Percentiles rank a stretch among this genome's conserved stretches.
These are phyloP conservation scores for Neotoma lepida DNA, from an alignment of 2,113 vertebrate genomes.

Conservation along the genomic window DNA sequence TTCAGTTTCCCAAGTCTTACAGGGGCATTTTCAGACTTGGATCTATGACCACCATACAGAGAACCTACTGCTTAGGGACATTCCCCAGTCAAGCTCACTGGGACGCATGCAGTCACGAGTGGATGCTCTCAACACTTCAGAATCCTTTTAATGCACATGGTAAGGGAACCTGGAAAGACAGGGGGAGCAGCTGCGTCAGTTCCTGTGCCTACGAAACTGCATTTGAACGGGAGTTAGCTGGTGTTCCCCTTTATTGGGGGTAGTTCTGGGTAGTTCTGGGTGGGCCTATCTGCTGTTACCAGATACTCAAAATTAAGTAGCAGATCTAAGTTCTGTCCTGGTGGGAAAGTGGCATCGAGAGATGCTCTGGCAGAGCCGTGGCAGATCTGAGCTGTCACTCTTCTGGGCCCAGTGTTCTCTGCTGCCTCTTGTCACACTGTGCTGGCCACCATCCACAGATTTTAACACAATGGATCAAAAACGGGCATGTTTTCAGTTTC, in stretches of 20 bases:
- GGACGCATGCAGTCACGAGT: neutral
- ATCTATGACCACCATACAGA: neutral
- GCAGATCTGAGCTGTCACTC: neutral
- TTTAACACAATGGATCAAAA: neutral
- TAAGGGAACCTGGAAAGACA: neutral
- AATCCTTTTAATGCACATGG: conserved; percentile 8
- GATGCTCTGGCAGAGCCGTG: neutral
- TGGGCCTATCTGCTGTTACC: neutral
- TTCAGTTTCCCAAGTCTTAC: conserved; percentile 5
- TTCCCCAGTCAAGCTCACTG: neutral
- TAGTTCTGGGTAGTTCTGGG: no score
- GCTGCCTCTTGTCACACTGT: neutral
- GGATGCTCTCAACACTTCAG: neutral
- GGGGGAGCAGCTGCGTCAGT: no score
- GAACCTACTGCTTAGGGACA: neutral
- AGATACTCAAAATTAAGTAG: neutral
- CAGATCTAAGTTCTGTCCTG: neutral
- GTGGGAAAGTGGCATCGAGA: neutral
- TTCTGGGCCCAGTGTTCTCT: neutral
- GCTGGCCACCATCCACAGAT: neutral
- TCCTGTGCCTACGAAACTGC: conserved; percentile 2
- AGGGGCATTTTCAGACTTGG: conserved; percentile 30
- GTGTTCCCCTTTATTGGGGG: neutral
- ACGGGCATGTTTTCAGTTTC: neutral
- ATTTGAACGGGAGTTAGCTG: neutral